Conservation (phyloP, 1,140 invertebrate genomes). For the Brachionus rubens region DNA sequence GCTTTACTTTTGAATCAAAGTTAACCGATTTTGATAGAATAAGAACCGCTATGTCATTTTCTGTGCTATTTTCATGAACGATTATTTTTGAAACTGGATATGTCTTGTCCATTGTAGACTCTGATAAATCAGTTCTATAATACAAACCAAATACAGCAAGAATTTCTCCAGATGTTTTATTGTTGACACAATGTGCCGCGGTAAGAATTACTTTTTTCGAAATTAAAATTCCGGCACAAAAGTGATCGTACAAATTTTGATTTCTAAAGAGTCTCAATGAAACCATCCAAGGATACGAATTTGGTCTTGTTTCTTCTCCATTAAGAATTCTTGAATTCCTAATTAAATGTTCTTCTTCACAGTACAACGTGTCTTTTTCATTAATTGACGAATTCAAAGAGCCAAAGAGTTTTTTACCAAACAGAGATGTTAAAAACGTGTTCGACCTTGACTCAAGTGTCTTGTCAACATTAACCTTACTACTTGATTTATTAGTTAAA, state of each 20-base stretch:
- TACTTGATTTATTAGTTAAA: neutral
- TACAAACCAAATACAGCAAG: constrained; percentile 28
- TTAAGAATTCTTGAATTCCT: neutral
- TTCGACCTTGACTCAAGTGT: neutral
- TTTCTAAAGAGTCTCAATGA: constrained; percentile 22
- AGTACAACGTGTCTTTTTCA: neutral
- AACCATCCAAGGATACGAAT: constrained; percentile 34
- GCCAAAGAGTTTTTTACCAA: neutral
- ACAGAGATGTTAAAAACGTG: neutral
- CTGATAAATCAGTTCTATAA: constrained; percentile 20
- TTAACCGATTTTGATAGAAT: neutral
- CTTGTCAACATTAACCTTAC: neutral
- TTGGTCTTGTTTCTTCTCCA: neutral
- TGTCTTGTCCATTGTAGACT: neutral
- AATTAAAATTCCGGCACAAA: constrained; percentile 34
- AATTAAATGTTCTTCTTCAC: neutral
- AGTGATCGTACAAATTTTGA: constrained; percentile 42
- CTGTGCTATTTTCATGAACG: constrained; percentile 33
- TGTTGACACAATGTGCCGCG: constrained; percentile 33
- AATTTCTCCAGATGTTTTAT: neutral
- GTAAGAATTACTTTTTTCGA: neutral
- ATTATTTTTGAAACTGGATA: constrained; percentile 8
- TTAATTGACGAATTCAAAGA: neutral
- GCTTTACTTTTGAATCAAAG: neutral
- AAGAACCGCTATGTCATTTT: constrained; percentile 22